Conservation (phyloP, 2,797 vertebrate genomes). For the Mormyrus hasselquistii region DNA sequence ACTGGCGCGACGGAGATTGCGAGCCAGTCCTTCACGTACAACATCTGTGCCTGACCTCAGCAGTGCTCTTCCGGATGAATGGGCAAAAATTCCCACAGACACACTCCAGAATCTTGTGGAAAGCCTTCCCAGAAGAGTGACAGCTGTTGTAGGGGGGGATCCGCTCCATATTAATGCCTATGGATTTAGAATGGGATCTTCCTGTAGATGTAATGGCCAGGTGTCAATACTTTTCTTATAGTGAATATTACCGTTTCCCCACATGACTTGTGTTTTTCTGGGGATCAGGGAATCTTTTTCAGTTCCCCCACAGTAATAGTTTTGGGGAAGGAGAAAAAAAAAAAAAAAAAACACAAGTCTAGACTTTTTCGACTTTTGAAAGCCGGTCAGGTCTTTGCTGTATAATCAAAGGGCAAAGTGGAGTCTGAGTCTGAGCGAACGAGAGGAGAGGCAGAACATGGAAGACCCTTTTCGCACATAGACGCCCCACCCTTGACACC, state of each 20-base stretch:
- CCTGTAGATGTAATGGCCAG: background rate
- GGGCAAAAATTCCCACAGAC: background rate
- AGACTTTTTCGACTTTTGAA: background rate
- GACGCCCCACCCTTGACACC: background rate
- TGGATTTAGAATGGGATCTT: background rate
- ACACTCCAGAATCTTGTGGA: background rate
- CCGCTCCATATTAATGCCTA: background rate
- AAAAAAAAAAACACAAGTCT: background rate
- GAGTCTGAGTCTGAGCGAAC: background rate
- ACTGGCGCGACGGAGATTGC: background rate
- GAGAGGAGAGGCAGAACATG: background rate
- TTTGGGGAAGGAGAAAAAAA: background rate
- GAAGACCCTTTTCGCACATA: background rate
- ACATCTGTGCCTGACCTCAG: background rate
- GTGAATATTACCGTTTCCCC: background rate
- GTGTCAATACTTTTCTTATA: background rate
- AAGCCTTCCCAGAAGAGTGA: background rate
- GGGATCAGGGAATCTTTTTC: background rate
- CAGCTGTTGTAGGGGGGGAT: background rate
- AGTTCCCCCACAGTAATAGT: background rate
- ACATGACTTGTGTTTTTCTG: background rate
- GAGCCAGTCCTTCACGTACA: background rate
- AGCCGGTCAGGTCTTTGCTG: background rate
- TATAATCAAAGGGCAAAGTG: background rate
- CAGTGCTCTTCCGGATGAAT: background rate